Conservation (phyloP, 1,140 invertebrate species). For the Drosophila pandora region DNA sequence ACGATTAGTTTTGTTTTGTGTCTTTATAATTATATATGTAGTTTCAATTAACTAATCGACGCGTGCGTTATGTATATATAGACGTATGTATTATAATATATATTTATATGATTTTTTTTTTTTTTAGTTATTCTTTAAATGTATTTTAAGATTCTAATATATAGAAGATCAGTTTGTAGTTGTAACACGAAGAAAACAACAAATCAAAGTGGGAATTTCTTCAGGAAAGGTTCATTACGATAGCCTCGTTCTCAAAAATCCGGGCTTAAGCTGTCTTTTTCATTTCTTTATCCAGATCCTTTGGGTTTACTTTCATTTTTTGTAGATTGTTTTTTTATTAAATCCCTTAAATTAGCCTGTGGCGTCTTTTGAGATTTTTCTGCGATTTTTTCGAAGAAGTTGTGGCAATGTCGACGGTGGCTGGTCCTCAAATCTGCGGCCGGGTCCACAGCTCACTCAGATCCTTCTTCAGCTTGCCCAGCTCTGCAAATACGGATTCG, state of each 20-base stretch:
- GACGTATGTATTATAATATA: slow-evolving; percentile 34
- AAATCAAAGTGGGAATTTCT: slow-evolving; percentile 25
- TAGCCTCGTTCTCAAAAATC: slow-evolving; percentile 54
- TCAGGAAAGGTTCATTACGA: slow-evolving; percentile 34
- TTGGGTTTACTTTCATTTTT: slow-evolving; percentile 10
- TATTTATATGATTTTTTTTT: slow-evolving; percentile 27
- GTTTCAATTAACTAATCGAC: slow-evolving; percentile 45
- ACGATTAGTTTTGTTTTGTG: slow-evolving; percentile 12
- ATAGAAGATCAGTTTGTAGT: slow-evolving; percentile 44
- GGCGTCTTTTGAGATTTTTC: slow-evolving; percentile 64
- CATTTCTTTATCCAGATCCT: slow-evolving; percentile 19
- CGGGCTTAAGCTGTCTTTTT: slow-evolving; percentile 55
- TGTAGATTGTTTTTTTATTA: not conserved
- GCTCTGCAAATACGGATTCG: slow-evolving; percentile 50
- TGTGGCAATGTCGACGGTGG: slow-evolving; percentile 13
- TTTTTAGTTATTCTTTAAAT: not conserved
- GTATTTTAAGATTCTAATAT: slow-evolving; percentile 24
- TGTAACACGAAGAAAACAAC: slow-evolving; percentile 33
- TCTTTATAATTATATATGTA: slow-evolving; percentile 22
- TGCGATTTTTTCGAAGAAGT: slow-evolving; percentile 9
- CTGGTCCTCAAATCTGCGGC: slow-evolving; percentile 76
- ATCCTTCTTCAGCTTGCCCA: slow-evolving; percentile 77
- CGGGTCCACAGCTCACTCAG: slow-evolving; percentile 76
- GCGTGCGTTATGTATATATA: slow-evolving; percentile 32
- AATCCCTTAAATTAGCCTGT: slow-evolving; percentile 45